Evolutionary conservation across 2,797 vertebrate species (phyloP).

Genomic region (Hemitrygon akajei): DNA sequence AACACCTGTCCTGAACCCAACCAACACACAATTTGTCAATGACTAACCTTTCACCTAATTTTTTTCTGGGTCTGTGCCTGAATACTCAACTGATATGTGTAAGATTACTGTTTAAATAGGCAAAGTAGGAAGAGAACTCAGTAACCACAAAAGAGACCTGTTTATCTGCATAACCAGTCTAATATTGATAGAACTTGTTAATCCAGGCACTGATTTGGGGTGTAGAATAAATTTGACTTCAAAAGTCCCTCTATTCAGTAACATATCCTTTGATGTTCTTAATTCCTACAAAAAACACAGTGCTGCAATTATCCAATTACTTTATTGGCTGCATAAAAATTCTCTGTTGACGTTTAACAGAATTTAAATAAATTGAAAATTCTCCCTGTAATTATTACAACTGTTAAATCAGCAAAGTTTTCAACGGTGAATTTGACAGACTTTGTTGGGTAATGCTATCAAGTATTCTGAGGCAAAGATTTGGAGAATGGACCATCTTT

Average conservation of each 20-base stretch:
- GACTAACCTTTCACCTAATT: constrained; percentile 13
- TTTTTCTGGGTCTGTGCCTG: constrained; percentile 16
- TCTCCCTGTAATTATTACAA: not conserved
- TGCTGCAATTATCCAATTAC: not conserved
- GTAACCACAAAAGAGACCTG: not conserved
- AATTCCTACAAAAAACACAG: not conserved
- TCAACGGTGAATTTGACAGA: not conserved
- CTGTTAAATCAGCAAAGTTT: not conserved
- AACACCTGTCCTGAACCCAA: not conserved
- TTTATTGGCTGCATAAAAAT: not conserved
- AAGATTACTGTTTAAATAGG: constrained; percentile 24
- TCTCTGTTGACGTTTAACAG: not conserved
- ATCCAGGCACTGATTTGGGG: not conserved
- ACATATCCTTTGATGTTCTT: constrained; percentile 14
- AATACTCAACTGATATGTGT: constrained; percentile 6
- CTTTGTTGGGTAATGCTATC: not conserved
- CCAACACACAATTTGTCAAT: constrained; percentile 4
- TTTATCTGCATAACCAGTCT: not conserved
- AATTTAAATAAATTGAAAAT: not conserved
- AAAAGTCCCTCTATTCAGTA: not conserved
- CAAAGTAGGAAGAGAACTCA: not conserved
- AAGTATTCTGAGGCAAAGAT: not conserved
- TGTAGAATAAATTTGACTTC: constrained; percentile 14
- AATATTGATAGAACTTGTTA: constrained; percentile 2
- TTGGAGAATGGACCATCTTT: not conserved